phyloP scores from a whole-genome alignment of 1,140 invertebrate genomes.

The Tetraneura akinire region DNA sequence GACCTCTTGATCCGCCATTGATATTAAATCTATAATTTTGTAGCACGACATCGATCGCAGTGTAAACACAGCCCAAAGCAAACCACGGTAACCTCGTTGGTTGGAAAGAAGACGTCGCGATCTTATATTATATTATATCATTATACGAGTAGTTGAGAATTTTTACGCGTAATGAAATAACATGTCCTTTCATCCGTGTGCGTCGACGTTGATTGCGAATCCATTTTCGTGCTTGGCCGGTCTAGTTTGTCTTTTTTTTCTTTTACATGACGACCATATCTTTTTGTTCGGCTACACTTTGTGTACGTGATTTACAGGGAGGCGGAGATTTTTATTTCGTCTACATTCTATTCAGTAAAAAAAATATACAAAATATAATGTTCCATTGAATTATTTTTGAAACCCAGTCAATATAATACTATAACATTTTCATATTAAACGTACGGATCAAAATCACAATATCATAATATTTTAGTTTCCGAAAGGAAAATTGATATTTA shows the following conservation, averaged over 20 bases:
- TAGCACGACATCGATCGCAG: not conserved
- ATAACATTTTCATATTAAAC: too few species aligned
- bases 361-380: too few species aligned
- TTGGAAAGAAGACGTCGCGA: not conserved
- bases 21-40: too few species aligned
- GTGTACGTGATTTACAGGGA: constrained; percentile 32
- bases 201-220: constrained; percentile 45
- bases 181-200: constrained; percentile 36
- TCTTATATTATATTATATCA: too few species aligned
- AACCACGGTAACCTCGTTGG: not conserved
- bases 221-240: constrained; percentile 36
- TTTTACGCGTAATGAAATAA: constrained; percentile 37
- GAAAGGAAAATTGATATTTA: too few species aligned
- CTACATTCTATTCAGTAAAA: not conserved
- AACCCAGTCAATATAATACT: too few species aligned
- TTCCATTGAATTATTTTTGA: not conserved
- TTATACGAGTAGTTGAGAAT: not conserved
- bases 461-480: too few species aligned
- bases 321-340: constrained; percentile 1
- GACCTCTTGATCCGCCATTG: too few species aligned
- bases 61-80: not conserved
- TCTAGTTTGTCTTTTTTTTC: constrained; percentile 30
- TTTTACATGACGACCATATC: constrained; percentile 1
- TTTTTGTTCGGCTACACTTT: constrained; percentile 27
- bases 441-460: too few species aligned